Evolutionary conservation across 2,113 vertebrate genomes (phyloP).

Genomic region (Desmodus rotundus): DNA sequence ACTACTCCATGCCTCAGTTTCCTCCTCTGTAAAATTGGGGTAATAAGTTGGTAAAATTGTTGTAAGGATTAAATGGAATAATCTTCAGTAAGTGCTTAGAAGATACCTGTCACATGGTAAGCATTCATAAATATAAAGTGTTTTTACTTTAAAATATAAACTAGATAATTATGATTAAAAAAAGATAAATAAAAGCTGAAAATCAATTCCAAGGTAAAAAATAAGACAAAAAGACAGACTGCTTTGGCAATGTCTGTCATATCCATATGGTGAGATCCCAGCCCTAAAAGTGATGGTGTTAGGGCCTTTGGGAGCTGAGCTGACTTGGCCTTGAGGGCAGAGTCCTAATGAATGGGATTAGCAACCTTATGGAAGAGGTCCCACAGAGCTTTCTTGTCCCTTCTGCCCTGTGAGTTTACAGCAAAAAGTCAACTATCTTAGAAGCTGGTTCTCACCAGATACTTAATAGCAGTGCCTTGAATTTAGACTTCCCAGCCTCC

Average conservation of each 20-base stretch:
- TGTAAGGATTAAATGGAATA: neutral
- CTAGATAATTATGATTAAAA: neutral
- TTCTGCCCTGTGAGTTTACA: neutral
- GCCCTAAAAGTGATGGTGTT: neutral
- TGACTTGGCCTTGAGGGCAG: neutral
- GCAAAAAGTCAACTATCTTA: neutral
- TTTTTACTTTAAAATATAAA: conserved; percentile 15
- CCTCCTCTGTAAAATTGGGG: neutral
- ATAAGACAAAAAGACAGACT: neutral
- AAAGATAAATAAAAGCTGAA: neutral
- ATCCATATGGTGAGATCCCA: neutral
- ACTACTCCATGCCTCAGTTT: neutral
- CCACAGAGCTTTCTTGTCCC: neutral
- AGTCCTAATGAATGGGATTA: neutral
- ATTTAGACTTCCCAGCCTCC: neutral
- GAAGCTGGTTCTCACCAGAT: neutral
- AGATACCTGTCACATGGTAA: neutral
- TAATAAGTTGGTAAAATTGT: neutral
- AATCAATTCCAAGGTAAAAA: neutral
- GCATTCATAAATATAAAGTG: neutral
- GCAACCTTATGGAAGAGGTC: neutral
- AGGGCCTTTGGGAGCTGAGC: neutral
- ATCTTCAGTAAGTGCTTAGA: neutral
- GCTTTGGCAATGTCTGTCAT: neutral
- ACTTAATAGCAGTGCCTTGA: neutral